Base-by-base conservation (phyloP, 2,888 invertebrate species). In the Folsomia candida region DNA sequence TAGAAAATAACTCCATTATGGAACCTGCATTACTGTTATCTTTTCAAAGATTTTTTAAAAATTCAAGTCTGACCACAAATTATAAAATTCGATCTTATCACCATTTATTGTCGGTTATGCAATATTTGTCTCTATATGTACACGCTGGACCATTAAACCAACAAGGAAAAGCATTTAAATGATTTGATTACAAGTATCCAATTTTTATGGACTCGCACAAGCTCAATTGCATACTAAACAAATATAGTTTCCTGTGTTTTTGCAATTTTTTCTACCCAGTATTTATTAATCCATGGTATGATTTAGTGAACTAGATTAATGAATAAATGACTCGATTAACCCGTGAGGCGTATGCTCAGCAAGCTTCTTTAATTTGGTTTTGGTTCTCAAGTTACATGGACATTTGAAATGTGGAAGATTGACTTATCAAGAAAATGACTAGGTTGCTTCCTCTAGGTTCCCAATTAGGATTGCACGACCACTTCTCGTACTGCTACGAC, bases 351-450 rank as follows among this genome's bases (percentile, higher is more conserved):
- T 54, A 54, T 54, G 54, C 54, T n/a, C 54, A 14, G 54, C 54
- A 72, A 69, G 64, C 66, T 72, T n/a, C 28, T 51, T 63, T 54
- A 26, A 51, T 67, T 68, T 64, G 68, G 71, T 62, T 61, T 51
- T 65, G 51, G 28, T 66, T 29, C 37, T 11, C 4, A 29, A 51
- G 18, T 37, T 67, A 70, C 24, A n/a, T 14, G 54, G 57, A 54
- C 65, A 65, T 65, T 65, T 4, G 54, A 67, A 71, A 74, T 54
- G 22, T 54, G 2, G 51, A 67, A 71, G 71, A 74, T 74, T 74
- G 70, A 74, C 69, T 74, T 71, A 74, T 74, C 71, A 74, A 74
- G 69, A 71, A 71, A 74, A 74, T 71, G 67, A 74, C 69, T 57
- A 69, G 74, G 71, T 71, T 51, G 54, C 54, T 67, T 28, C 62